These are phyloP conservation scores for Heteromyza rotundicornis DNA, from an alignment of 2,888 invertebrate species.

Conservation along the genomic window DNA sequence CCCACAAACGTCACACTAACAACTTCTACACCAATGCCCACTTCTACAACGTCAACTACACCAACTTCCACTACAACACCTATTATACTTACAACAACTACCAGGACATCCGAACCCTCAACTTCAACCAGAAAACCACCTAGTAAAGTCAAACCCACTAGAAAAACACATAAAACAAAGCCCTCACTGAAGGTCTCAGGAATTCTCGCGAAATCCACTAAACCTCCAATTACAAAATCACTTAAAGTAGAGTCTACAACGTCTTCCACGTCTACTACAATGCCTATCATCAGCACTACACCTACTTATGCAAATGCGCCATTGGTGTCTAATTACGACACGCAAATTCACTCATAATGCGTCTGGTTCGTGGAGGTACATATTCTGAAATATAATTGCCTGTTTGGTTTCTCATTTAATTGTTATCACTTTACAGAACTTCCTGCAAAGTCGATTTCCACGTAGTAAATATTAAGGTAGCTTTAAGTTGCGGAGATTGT, in stretches of 20 bases:
- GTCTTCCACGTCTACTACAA: slow-evolving; percentile 7
- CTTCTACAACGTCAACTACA: neutral
- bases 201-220: too few relatives aligned
- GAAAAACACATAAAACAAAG: too few relatives aligned
- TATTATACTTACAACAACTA: slow-evolving; percentile 1
- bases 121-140: too few relatives aligned
- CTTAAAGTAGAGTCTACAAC: neutral
- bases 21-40: too few relatives aligned
- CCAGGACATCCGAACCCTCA: neutral
- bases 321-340: slow-evolving; percentile 42
- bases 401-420: neutral
- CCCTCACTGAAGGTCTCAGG: too few relatives aligned
- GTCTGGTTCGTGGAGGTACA: slow-evolving; percentile 35
- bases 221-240: too few relatives aligned
- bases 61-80: slow-evolving; percentile 12
- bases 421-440: neutral
- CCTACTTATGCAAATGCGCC: slow-evolving; percentile 14
- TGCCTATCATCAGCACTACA: slow-evolving; percentile 1
- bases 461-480: too few relatives aligned
- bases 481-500: too few relatives aligned
- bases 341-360: slow-evolving; percentile 45
- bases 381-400: neutral
- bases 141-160: too few relatives aligned
- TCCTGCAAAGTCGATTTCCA: too few relatives aligned
- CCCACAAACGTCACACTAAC: too few relatives aligned